Conservation (phyloP, 2,113 vertebrate species). For the Dasypus novemcinctus region DNA sequence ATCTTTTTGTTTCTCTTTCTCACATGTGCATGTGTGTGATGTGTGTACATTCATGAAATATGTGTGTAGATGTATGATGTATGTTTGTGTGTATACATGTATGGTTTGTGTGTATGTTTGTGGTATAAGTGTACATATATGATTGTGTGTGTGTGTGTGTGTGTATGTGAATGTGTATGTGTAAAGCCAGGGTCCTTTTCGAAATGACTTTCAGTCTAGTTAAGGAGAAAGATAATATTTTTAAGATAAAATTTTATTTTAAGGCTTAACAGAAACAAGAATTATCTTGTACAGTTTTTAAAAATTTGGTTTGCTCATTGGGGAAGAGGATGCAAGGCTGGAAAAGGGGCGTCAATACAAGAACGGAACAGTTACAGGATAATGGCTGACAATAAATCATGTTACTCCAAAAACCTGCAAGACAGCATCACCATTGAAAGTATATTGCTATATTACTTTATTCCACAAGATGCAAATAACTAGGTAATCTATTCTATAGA, state of each 20-base stretch:
- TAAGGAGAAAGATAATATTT: too few species aligned
- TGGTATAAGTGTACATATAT: too few species aligned
- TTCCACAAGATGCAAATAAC: constrained; percentile 71
- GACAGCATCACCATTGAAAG: constrained; percentile 33
- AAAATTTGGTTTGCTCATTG: neutral
- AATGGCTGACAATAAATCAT: constrained; percentile 16
- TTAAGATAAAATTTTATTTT: constrained; percentile 65
- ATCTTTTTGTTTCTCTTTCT: neutral
- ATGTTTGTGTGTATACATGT: too few species aligned
- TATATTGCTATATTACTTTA: constrained; percentile 63
- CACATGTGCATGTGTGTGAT: too few species aligned
- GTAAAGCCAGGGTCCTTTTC: too few species aligned
- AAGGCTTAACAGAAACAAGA: constrained; percentile 57
- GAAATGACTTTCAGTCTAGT: too few species aligned
- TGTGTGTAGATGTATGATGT: too few species aligned
- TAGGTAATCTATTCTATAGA: constrained; percentile 72
- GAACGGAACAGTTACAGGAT: neutral
- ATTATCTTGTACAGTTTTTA: neutral
- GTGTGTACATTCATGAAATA: too few species aligned
- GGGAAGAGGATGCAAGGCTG: constrained; percentile 11
- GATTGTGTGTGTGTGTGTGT: too few species aligned
- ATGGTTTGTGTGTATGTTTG: too few species aligned
- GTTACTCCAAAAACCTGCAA: constrained; percentile 25
- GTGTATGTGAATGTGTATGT: too few species aligned
- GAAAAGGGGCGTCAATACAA: neutral